These are phyloP conservation scores for Propithecus coquereli DNA, from an alignment of 2,113 vertebrate species.

Conservation along the genomic window DNA sequence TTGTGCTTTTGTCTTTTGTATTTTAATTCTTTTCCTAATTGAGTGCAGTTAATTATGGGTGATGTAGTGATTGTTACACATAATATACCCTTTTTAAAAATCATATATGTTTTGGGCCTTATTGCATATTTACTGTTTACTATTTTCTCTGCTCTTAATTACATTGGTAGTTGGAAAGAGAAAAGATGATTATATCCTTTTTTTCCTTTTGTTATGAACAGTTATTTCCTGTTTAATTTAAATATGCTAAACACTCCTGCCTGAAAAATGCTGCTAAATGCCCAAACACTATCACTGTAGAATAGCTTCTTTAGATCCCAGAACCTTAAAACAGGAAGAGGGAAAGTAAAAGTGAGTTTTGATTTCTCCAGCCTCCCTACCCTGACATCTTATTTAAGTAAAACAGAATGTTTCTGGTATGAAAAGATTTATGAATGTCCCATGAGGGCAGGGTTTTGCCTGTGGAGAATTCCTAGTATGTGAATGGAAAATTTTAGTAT, in stretches of 20 bases:
- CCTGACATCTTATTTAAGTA: background rate
- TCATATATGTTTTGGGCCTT: background rate
- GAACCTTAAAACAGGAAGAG: background rate
- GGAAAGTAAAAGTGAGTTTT: background rate
- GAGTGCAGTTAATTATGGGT: background rate
- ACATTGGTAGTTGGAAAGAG: background rate
- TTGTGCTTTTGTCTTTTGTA: conserved; percentile 10
- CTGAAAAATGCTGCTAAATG: conserved; percentile 6
- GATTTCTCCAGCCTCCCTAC: background rate
- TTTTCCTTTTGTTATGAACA: background rate
- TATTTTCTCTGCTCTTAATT: background rate
- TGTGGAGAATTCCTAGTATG: background rate
- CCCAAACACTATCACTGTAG: background rate
- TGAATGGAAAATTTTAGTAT: background rate
- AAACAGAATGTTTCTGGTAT: background rate
- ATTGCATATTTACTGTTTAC: background rate
- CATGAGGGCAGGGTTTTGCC: background rate
- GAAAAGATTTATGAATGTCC: background rate
- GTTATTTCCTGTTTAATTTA: background rate
- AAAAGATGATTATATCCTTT: background rate
- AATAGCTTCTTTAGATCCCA: background rate
- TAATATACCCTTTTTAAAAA: background rate
- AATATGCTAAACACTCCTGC: background rate
- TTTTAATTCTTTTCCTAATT: background rate
- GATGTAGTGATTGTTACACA: background rate